Base-by-base conservation (phyloP, 2,888 invertebrate genomes). In the Mythimna loreyi region DNA sequence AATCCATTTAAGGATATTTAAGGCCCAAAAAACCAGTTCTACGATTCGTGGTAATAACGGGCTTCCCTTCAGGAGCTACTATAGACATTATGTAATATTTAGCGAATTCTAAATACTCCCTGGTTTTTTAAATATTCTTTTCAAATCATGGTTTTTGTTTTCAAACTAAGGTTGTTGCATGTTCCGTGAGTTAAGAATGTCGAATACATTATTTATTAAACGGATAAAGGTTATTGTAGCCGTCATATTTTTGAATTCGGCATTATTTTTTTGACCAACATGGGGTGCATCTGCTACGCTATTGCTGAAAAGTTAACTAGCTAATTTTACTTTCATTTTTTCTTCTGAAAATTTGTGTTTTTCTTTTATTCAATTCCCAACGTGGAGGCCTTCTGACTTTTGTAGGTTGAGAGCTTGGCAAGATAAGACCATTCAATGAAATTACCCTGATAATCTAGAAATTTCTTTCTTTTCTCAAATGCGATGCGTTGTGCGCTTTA, bases 21-120 rank as follows among this genome's bases (percentile, higher is more conserved):
- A 67, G 30, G 2, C 67, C 58, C 1, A 72, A 1, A 58, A 66
- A 67, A 19, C 67, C 67, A 43, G 71, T 67, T 59, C 61, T 65
- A 19, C 60, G 19, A 45, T 47, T 56, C 0, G 59, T 60, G 19
- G 33, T n/a, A 23, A 49, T 64, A 40, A 69, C 30, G 3, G 7
- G 8, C 16, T 59, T 58, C 0, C 16, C 47, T 61, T 71, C 50
- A 2, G 40, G 49, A 4, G 23, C 47, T 68, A 36, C 21, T 45
- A 56, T 40, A 30, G 23, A 50, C 59, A 11, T 30, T 33, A 50
- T 36, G 50, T 61, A 33, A 61, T 61, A 4, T 50, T 59, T 59
- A 25, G 50, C 62, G 16, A 21, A 50, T 60, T 59, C 52, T 56
- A 65, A 65, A 60, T 30, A 65, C n/a, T 71, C 28, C 16, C 8